These are phyloP conservation scores for Ennomos fuscantarius DNA, from an alignment of 2,888 invertebrate genomes.

Conservation along the genomic window DNA sequence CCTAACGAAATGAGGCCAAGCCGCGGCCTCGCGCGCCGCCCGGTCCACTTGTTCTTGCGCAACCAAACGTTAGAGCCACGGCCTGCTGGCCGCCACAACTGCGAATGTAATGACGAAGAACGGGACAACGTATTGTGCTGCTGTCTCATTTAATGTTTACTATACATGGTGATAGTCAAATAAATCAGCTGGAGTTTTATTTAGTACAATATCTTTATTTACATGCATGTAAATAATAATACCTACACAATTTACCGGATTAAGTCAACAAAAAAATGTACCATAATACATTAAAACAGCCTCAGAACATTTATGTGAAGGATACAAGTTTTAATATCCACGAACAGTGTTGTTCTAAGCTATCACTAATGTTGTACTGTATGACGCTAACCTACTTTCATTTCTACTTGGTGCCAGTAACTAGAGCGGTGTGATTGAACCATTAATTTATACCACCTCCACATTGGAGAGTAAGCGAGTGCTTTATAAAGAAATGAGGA, in stretches of 20 bases:
- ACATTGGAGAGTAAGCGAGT: slow-evolving; percentile 13
- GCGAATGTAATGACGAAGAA: slow-evolving; percentile 14
- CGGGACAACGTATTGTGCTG: slow-evolving; percentile 3
- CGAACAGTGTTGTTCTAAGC: neutral
- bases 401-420: neutral
- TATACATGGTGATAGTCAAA: slow-evolving; percentile 7
- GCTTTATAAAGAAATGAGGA: slow-evolving; percentile 43
- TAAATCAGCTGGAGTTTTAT: too few species aligned
- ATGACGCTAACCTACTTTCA: neutral
- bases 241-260: too few species aligned
- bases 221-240: too few species aligned
- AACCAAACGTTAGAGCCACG: slow-evolving; percentile 43
- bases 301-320: too few species aligned
- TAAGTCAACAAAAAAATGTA: too few species aligned
- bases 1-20: slow-evolving; percentile 63
- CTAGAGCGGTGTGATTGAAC: neutral
- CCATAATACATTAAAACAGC: too few species aligned
- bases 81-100: slow-evolving; percentile 5
- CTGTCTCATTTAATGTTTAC: slow-evolving; percentile 20
- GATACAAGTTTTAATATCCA: too few species aligned
- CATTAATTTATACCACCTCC: slow-evolving; percentile 17
- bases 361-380: too few species aligned
- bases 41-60: slow-evolving; percentile 53
- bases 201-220: too few species aligned
- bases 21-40: slow-evolving; percentile 63